Conservation (phyloP, 2,888 invertebrate genomes). For the Chouioia cunea region DNA sequence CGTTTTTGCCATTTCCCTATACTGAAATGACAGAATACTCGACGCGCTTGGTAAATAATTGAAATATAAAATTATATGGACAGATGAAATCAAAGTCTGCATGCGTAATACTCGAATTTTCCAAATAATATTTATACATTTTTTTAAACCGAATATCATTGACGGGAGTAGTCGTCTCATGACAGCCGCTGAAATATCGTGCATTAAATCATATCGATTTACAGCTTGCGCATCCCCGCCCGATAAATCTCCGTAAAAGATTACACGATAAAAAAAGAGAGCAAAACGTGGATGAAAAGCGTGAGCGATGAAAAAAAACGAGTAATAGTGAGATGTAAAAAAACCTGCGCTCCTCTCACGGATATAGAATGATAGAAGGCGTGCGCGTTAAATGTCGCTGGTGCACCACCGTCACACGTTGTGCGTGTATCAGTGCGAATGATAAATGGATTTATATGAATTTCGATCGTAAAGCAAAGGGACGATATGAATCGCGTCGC, state of each 20-base stretch:
- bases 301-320: slow-evolving; percentile 16
- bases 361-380: slow-evolving; percentile 28
- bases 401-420: slow-evolving; percentile 38
- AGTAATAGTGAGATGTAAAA: slow-evolving; percentile 25
- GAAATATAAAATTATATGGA: too few species aligned
- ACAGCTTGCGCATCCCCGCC: slow-evolving; percentile 26
- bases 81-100: too few species aligned
- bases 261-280: slow-evolving; percentile 31
- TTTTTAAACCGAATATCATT: slow-evolving; percentile 3
- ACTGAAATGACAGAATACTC: neutral
- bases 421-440: slow-evolving; percentile 51
- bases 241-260: slow-evolving; percentile 42
- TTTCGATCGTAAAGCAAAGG: slow-evolving; percentile 58
- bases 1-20: slow-evolving; percentile 11
- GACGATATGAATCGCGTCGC: slow-evolving; percentile 23
- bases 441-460: slow-evolving; percentile 63
- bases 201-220: slow-evolving; percentile 45
- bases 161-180: slow-evolving; percentile 4
- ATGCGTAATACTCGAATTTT: too few species aligned
- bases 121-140: slow-evolving; percentile 5
- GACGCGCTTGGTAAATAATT: neutral
- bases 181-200: slow-evolving; percentile 23
- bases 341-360: slow-evolving; percentile 1
- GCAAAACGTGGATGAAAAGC: slow-evolving; percentile 15
- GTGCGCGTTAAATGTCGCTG: slow-evolving; percentile 44